Base-by-base conservation (phyloP, 2,113 vertebrate species). In the Ammodytes marinus region DNA sequence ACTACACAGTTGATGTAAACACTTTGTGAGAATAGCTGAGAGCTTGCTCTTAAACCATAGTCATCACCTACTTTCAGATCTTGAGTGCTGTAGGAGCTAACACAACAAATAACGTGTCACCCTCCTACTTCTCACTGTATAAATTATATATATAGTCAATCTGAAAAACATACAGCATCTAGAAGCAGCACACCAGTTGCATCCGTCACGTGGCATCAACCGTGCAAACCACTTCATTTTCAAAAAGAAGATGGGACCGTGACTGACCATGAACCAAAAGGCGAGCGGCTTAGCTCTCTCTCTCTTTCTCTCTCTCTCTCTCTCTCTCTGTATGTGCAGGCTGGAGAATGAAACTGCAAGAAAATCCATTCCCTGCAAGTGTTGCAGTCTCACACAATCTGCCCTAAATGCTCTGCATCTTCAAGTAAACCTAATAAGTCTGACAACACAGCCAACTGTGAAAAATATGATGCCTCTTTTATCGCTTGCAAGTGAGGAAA, bases 321-420 rank as follows among this genome's bases (percentile, higher is more conserved):
- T 58, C 54, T 47, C 54, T 47, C 42, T 39, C 52, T 54, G 58
- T 27, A 59, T 58, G 66, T 57, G 75, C 67, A 71, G 77, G 78
- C 66, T 57, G 65, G 53, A 72, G 79, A 90, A 86, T 84, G 82
- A 80, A 67, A 67, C 72, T 39, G 72, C 49, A 6, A 43, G 68
- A 89, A 92, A 90, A 89, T 78, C 86, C 86, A 82, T 91, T 89
- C 85, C 77, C 86, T 87, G 80, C 79, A 77, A 81, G 74, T 79
- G 83, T 79, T 75, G 78, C 87, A 83, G 83, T 82, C 88, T 87
- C 35, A 3, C 86, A 91, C 88, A 91, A 91, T 91, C 71, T 66
- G 78, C 84, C 86, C 84, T 87, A 88, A 92, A 90, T 71, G 85
- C 88, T 69, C 59, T 15, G 79, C 83, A 82, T 86, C 81, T 73